These are phyloP conservation scores for Anoncus sp. DNA, from an alignment of 2,888 invertebrate species.

Conservation along the genomic window DNA sequence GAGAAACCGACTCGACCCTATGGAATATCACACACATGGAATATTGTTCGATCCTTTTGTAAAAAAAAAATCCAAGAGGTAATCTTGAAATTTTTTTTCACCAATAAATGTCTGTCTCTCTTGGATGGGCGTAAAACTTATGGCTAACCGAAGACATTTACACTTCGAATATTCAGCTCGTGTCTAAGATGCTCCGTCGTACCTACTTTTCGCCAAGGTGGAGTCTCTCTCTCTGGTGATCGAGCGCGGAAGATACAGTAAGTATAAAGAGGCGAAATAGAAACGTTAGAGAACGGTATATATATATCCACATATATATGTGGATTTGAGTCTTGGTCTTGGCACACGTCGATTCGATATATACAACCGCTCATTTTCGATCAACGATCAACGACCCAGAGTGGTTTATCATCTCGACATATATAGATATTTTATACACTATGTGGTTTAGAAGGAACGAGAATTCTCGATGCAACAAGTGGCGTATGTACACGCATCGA, in stretches of 20 bases:
- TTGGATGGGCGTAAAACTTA: slow-evolving; percentile 30
- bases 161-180: slow-evolving; percentile 7
- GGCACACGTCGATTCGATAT: slow-evolving; percentile 35
- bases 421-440: slow-evolving; percentile 25
- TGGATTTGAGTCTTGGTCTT: slow-evolving; percentile 27
- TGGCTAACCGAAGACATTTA: slow-evolving; percentile 32
- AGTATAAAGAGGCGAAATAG: slow-evolving; percentile 8
- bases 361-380: slow-evolving; percentile 61
- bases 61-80: slow-evolving; percentile 3
- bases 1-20: not conserved
- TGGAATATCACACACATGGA: not conserved
- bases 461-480: slow-evolving; percentile 37
- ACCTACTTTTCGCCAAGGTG: slow-evolving; percentile 27
- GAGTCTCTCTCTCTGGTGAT: slow-evolving; percentile 13
- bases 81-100: slow-evolving; percentile 18
- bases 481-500: slow-evolving; percentile 26
- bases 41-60: slow-evolving; percentile 22
- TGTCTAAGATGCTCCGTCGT: not conserved
- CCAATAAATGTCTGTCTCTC: slow-evolving; percentile 35
- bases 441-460: slow-evolving; percentile 18
- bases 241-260: slow-evolving; percentile 16
- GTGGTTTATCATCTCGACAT: slow-evolving; percentile 46
- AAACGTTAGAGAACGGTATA: slow-evolving; percentile 31
- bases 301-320: too few species aligned
- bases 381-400: slow-evolving; percentile 48